Evolutionary conservation across 2,797 vertebrate genomes (phyloP).

Genomic region (Enteromius viviparus): DNA sequence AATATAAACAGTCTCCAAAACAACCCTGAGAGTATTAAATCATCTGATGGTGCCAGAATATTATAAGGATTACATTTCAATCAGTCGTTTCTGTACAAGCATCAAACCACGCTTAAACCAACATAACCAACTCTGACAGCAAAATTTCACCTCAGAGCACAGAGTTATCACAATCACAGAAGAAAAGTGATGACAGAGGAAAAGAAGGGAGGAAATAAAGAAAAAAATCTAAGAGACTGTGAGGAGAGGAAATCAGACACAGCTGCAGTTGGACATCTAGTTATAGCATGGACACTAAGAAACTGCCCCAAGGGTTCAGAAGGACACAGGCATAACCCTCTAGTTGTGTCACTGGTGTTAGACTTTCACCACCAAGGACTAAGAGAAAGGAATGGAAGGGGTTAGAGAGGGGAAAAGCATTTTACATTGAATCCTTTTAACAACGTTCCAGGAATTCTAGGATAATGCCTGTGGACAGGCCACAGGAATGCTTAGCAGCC

Average conservation of each 20-base stretch:
- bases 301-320: background rate
- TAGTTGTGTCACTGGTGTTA: constrained; percentile 21
- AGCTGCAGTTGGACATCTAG: background rate
- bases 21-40: constrained; percentile 4
- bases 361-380: constrained; percentile 20
- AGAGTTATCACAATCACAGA: background rate
- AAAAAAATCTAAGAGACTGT: background rate
- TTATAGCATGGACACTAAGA: background rate
- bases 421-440: constrained; percentile 63
- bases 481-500: constrained; percentile 65
- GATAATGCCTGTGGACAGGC: constrained; percentile 64
- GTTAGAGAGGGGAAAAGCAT: constrained; percentile 43
- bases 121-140: background rate
- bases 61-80: constrained; percentile 12
- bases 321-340: background rate
- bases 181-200: background rate
- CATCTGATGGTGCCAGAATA: constrained; percentile 14
- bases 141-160: background rate
- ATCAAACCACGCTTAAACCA: constrained; percentile 6
- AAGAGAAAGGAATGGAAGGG: constrained; percentile 22
- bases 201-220: background rate
- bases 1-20: constrained; percentile 16
- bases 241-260: constrained; percentile 5
- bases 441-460: constrained; percentile 64
- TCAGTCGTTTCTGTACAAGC: constrained; percentile 6